A percentile compares a stretch with the other conserved stretches of the same genome.
Evolutionary conservation across 1,140 invertebrate species (phyloP).

Genomic region (Ips typographus): DNA sequence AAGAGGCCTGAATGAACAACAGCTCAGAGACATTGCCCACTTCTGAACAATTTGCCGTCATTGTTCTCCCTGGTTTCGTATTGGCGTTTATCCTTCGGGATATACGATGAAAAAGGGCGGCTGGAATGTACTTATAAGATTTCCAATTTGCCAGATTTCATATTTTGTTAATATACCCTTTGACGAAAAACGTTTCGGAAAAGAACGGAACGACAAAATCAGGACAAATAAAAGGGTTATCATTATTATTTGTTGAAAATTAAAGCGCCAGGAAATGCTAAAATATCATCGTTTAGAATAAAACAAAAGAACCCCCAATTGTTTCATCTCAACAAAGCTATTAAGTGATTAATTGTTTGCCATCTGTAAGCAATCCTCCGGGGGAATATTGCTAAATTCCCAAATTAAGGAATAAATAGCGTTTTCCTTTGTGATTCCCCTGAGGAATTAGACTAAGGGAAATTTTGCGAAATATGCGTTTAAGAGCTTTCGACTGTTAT

Average conservation of each 20-base stretch:
- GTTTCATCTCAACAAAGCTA: conserved; percentile 29
- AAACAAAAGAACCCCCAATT: conserved; percentile 14
- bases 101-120: not conserved
- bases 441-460: conserved; percentile 12
- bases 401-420: conserved; percentile 17
- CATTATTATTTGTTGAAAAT: too few species aligned
- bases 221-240: too few species aligned
- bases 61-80: not conserved
- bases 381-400: conserved; percentile 22
- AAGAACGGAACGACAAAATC: too few species aligned
- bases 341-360: conserved; percentile 26
- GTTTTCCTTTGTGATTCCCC: conserved; percentile 11
- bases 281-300: conserved; percentile 5
- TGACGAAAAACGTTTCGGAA: too few species aligned
- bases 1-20: conserved; percentile 1
- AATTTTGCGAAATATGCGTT: conserved; percentile 12
- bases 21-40: conserved; percentile 2
- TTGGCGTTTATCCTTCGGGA: not conserved
- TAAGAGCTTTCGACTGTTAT: not conserved
- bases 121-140: too few species aligned
- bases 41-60: not conserved
- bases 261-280: too few species aligned
- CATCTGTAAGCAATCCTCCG: conserved; percentile 15
- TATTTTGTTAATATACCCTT: too few species aligned
- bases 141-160: too few species aligned